Conservation (phyloP, 2,888 invertebrate genomes). For the Campoletis raptor region DNA sequence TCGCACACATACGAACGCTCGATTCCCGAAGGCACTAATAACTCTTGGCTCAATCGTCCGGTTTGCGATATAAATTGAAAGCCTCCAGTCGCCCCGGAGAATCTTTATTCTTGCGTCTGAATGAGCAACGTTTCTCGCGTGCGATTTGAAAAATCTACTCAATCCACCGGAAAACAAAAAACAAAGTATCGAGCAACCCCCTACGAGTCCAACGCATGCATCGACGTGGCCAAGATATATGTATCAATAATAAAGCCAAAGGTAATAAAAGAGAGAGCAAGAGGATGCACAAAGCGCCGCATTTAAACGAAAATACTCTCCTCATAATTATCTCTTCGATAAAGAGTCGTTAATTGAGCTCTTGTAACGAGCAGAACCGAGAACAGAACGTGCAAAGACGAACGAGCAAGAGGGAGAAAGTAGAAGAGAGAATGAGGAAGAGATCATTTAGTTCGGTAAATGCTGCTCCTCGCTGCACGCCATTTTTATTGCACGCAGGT, state of each 20-base stretch:
- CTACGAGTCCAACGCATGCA: conserved; percentile 43
- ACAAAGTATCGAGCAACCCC: conserved; percentile 46
- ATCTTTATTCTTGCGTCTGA: conserved; percentile 1
- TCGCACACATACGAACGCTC: background rate
- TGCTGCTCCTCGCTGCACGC: conserved; percentile 36
- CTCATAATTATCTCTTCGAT: conserved; percentile 64
- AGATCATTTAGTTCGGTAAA: conserved; percentile 37
- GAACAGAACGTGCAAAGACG: too few relatives aligned
- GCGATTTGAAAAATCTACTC: conserved; percentile 42
- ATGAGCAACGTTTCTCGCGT: conserved; percentile 55
- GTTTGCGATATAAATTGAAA: conserved; percentile 7
- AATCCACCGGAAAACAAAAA: conserved; percentile 1
- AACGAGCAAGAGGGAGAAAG: background rate
- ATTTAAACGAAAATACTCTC: conserved; percentile 36
- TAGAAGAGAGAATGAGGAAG: background rate
- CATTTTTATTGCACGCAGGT: conserved; percentile 50
- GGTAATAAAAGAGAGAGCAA: conserved; percentile 30
- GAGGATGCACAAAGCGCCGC: conserved; percentile 51
- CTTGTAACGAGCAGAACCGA: conserved; percentile 60
- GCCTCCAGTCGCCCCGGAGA: conserved; percentile 5
- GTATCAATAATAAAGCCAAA: conserved; percentile 57
- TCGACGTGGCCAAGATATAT: conserved; percentile 22
- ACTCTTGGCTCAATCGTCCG: conserved; percentile 60
- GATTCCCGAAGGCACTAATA: conserved; percentile 61
- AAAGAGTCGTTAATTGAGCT: conserved; percentile 67